phyloP scores from a whole-genome alignment of 2,113 vertebrate genomes.

The Orientallactaga bullata region DNA sequence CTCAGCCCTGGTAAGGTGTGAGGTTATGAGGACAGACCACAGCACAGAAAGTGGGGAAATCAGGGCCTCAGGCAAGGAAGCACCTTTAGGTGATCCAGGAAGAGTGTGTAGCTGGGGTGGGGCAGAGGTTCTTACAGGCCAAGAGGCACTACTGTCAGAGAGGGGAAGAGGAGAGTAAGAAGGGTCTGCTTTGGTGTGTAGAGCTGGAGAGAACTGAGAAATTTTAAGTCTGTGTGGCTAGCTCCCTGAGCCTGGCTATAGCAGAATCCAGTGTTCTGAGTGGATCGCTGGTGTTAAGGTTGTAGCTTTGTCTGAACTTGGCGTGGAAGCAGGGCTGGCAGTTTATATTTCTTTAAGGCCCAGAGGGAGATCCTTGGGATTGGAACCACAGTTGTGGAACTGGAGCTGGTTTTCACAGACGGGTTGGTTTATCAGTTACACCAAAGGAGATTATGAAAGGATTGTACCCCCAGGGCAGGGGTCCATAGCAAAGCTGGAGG shows the following conservation, averaged over 20 bases:
- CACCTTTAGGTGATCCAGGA: not conserved
- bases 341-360: not conserved
- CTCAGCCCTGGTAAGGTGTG: not conserved
- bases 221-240: not conserved
- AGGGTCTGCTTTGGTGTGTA: not conserved
- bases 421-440: not conserved
- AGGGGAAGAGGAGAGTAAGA: not conserved
- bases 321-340: accelerated
- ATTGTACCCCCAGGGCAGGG: not conserved
- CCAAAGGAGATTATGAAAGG: conserved; percentile 23
- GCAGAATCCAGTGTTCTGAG: not conserved
- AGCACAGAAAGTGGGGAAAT: not conserved
- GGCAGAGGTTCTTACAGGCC: not conserved
- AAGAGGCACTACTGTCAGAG: not conserved
- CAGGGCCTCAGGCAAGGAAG: not conserved
- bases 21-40: not conserved
- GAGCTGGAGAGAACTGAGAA: not conserved
- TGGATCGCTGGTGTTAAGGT: not conserved
- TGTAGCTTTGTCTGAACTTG: not conserved
- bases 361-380: not conserved
- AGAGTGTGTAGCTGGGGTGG: not conserved
- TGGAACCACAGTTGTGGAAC: not conserved
- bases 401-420: not conserved
- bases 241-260: not conserved
- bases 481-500: not conserved